Base-by-base conservation (phyloP, 2,888 invertebrate genomes). In the Cryptocephalus primarius region DNA sequence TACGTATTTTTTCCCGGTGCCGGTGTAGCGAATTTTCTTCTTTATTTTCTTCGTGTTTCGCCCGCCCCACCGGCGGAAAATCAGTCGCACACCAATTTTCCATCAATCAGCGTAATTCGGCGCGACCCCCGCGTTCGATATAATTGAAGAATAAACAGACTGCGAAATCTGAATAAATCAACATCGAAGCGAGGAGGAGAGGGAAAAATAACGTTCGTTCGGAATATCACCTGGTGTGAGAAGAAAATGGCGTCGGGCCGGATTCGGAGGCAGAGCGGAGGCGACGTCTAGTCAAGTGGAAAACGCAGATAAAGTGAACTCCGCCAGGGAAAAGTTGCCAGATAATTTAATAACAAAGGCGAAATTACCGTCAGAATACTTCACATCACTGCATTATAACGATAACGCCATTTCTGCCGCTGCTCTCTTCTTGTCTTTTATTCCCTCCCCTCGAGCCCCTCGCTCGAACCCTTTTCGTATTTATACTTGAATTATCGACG, bases 281-380 rank as follows among this genome's bases (percentile, higher is more conserved):
- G 36, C 12, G 4, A 36, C 11, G 32, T 45, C 44, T 47, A 50
- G 47, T 53, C 50, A 46, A 65, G 66, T 61, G 68, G 67, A 69
- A 69, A 69, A 68, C 68, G 63, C 64, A 67, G 69, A 69, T 69
- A 69, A 69, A 69, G 65, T 65, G 65, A 67, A 68, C 63, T 67
- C 61, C 64, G 62, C 63, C 57, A 60, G 61, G 62, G 67, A 66
- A 67, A 68, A 68, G 66, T 68, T 68, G 68, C 66, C 67, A 68
- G 69, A 69, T 69, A 69, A 69, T 69, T 69, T 68, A 68, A 69
- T 69, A 69, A 69, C 68, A 68, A 67, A 68, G 67, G 64, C 65
- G 64, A 68, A 68, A 69, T 68, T 68, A 68, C 65, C 63, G 62
- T 62, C 60, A 59, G 63, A 65, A 66, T 66, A 64, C 62, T 62